A percentile compares a stretch with the other conserved stretches of the same genome.
Conservation (phyloP, 2,113 vertebrate species). For the Miniopterus natalensis region DNA sequence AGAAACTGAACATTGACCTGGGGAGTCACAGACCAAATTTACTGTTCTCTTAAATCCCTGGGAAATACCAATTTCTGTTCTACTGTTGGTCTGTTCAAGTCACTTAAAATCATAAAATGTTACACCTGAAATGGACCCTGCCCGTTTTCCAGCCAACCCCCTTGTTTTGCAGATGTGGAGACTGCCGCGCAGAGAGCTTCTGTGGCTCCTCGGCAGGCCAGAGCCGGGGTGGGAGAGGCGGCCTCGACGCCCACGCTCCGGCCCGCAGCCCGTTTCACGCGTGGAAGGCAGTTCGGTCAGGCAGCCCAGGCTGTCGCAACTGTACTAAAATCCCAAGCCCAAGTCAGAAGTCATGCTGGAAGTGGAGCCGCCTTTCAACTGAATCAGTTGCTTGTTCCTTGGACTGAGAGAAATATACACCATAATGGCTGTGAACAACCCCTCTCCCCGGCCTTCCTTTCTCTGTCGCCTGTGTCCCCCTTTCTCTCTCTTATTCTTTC, state of each 20-base stretch:
- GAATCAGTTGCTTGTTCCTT: neutral
- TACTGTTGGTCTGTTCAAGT: neutral
- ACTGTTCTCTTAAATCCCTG: neutral
- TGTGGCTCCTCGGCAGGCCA: neutral
- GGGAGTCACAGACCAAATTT: neutral
- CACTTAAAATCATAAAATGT: slow-evolving; percentile 46
- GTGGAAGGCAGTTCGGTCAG: neutral
- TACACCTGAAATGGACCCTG: neutral
- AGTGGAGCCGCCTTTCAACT: neutral
- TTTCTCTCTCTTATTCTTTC: neutral
- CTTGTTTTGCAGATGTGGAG: slow-evolving; percentile 11
- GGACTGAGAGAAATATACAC: neutral
- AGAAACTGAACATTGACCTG: neutral
- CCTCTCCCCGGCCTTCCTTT: neutral
- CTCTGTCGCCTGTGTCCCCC: neutral
- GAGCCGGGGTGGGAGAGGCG: neutral
- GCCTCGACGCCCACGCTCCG: neutral
- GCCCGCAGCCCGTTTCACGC: neutral
- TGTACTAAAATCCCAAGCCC: slow-evolving; percentile 21
- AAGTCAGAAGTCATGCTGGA: neutral
- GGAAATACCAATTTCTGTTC: neutral
- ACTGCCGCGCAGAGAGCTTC: neutral
- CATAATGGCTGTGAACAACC: neutral
- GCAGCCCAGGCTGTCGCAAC: neutral
- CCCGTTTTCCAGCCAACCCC: neutral